phyloP scores from a whole-genome alignment of 2,888 invertebrate species.

The Acanthosoma haemorrhoidale region DNA sequence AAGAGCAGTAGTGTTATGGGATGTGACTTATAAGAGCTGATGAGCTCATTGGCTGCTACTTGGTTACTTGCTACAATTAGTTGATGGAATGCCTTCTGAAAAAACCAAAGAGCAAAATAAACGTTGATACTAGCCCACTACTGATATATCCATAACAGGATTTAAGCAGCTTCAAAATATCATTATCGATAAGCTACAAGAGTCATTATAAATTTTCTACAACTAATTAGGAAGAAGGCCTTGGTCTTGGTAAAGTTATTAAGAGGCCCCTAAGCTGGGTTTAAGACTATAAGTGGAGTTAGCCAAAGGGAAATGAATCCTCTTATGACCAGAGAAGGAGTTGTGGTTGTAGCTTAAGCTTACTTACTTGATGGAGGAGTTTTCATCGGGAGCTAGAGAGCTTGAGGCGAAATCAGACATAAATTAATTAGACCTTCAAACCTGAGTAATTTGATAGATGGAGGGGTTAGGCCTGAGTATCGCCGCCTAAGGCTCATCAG shows the following conservation, averaged over 20 bases:
- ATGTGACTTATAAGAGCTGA: no score
- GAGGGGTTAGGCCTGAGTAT: no score
- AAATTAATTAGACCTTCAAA: neutral
- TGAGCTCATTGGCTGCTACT: no score
- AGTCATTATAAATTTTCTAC: constrained; percentile 1
- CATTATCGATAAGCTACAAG: constrained; percentile 5
- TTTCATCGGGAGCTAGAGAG: neutral
- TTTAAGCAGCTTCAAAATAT: neutral
- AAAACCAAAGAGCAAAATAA: no score
- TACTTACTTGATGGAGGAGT: neutral
- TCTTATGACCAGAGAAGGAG: constrained; percentile 14
- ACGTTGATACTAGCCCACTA: no score
- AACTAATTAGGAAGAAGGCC: constrained; percentile 11
- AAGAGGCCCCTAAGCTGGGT: constrained; percentile 7
- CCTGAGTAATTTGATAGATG: neutral
- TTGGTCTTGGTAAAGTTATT: constrained; percentile 5
- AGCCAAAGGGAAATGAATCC: constrained; percentile 11
- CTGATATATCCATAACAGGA: neutral
- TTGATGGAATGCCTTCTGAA: no score
- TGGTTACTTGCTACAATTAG: no score
- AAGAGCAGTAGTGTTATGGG: no score
- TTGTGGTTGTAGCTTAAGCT: constrained; percentile 2
- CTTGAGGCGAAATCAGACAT: neutral
- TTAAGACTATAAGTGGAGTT: constrained; percentile 11
- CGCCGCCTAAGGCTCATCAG: no score